Evolutionary conservation across 2,888 invertebrate genomes (phyloP).

Genomic region (Diaphora mendica): DNA sequence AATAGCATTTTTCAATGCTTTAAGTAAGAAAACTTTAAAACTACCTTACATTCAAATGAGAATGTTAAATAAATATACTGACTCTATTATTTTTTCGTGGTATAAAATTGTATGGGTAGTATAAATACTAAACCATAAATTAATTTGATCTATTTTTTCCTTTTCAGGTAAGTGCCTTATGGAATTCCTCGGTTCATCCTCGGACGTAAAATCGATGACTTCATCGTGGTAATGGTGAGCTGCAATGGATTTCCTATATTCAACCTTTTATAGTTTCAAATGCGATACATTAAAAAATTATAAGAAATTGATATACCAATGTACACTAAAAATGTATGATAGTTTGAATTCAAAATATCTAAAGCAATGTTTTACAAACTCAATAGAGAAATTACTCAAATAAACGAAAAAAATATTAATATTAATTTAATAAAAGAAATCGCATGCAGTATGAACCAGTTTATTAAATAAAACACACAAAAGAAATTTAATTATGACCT

Average conservation of each 20-base stretch:
- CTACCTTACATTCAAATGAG: background rate
- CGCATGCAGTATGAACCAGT: background rate
- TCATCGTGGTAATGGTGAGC: slow-evolving; percentile 40
- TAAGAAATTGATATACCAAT: background rate
- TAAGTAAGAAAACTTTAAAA: no score
- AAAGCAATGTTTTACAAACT: background rate
- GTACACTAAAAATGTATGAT: background rate
- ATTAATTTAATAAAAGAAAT: background rate
- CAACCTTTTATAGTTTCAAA: slow-evolving; percentile 5
- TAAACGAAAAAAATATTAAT: background rate
- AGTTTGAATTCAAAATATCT: background rate
- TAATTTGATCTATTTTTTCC: slow-evolving; percentile 24
- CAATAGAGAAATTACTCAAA: background rate
- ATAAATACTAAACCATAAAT: background rate
- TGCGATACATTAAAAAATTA: background rate
- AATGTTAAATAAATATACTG: background rate
- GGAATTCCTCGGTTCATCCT: slow-evolving; percentile 25
- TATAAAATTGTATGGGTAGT: background rate
- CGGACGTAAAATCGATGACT: slow-evolving; percentile 28
- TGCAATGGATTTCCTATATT: slow-evolving; percentile 27
- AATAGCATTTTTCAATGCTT: no score
- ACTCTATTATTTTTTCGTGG: background rate
- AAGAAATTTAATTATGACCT: background rate
- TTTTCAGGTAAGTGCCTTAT: slow-evolving; percentile 50
- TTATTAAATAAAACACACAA: background rate